Evolutionary conservation across 2,888 invertebrate genomes (phyloP), one percentile per base, ranked within the genome.

Genomic region (Drosophila algonquin): DNA sequence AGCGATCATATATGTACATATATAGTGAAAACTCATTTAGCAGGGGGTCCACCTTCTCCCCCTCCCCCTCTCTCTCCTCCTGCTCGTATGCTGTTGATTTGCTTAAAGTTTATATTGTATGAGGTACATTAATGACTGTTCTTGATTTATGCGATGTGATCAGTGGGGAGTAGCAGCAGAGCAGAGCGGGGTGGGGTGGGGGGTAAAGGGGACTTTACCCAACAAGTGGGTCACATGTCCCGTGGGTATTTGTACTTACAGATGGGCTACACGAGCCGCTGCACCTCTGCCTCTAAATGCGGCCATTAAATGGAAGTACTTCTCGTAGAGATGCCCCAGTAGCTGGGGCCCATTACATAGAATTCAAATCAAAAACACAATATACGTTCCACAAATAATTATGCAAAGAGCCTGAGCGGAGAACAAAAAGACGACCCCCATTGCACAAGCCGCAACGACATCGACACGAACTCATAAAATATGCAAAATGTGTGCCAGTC

Each of bases 401-500:
- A 83, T 83, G 83, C 83, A 89, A 82, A 87, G 81, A 78, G 87
- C 85, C 73, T 68, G 47, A 46, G 67, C 40, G 35, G 47, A 63
- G 71, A 72, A 71, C 65, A 77, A 80, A 77, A 54, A 57, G 59
- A 40, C 21, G 21, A 21, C 21, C 21, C 51, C 65, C 85, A 71
- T 84, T 83, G 85, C 79, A 76, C 73, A 80, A 89, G 63, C 18
- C 24, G 53, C 70, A 75, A 73, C 74, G 63, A 73, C 89, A 88
- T 73, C 70, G 78, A 84, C 85, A 85, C 87, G 89, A 89, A 68
- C 90, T 87, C 81, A 90, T 87, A 85, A 89, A 89, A 88, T 89
- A 85, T 85, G 89, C 85, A 83, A 89, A 85, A 85, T 89, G 85
- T 85, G 85, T 87, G 89, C 87, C 90, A 89, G 89, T 77, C 86